A percentile compares a stretch with the other conserved stretches of the same genome.
These are phyloP conservation scores for Andricus quercusramuli DNA, from an alignment of 2,888 invertebrate species.

Conservation along the genomic window DNA sequence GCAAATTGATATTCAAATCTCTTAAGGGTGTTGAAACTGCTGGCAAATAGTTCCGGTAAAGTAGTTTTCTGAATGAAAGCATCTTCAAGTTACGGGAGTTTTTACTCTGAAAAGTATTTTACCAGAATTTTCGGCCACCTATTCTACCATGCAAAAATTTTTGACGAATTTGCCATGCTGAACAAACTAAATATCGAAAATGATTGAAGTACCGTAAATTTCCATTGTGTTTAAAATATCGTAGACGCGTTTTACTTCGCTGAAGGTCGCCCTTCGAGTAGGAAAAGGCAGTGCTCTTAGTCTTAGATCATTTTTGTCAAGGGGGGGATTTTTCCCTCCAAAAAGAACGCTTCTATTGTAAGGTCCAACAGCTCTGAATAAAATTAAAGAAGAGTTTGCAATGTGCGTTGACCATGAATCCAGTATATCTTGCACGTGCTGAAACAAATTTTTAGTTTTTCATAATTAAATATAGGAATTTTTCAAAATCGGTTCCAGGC, in stretches of 20 bases:
- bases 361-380: slow-evolving; percentile 88
- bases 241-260: slow-evolving; percentile 88
- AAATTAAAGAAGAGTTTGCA: slow-evolving; percentile 84
- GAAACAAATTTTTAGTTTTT: slow-evolving; percentile 64
- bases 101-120: no score
- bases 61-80: no score
- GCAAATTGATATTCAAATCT: slow-evolving; percentile 5
- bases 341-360: slow-evolving; percentile 87
- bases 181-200: no score
- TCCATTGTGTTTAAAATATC: slow-evolving; percentile 84
- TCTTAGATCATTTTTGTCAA: slow-evolving; percentile 83
- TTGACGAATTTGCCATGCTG: no score
- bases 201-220: slow-evolving; percentile 82
- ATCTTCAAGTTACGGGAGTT: no score
- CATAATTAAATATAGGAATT: neutral
- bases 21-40: no score
- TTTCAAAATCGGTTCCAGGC: no score
- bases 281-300: slow-evolving; percentile 89
- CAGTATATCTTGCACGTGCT: slow-evolving; percentile 89
- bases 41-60: no score
- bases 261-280: slow-evolving; percentile 89
- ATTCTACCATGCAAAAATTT: no score
- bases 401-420: slow-evolving; percentile 85
- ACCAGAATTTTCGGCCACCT: no score
- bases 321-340: slow-evolving; percentile 85